Evolutionary conservation across 2,797 vertebrate species (phyloP).

Genomic region (Anableps anableps): DNA sequence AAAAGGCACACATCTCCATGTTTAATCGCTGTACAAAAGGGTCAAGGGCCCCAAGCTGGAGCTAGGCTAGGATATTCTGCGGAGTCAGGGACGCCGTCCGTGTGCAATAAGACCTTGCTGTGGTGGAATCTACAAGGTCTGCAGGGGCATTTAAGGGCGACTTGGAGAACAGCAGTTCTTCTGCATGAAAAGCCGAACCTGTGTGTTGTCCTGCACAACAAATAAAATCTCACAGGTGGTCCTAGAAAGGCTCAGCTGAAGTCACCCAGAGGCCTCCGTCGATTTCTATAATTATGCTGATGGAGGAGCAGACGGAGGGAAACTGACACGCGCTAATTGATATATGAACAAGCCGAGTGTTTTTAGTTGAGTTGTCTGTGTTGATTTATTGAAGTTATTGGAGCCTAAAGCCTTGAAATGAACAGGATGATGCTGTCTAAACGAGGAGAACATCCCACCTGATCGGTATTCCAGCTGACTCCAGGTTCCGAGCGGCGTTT

Average conservation of each 20-base stretch:
- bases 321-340: slow-evolving; percentile 39
- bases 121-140: too few species aligned
- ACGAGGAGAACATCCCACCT: background rate
- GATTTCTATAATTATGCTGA: slow-evolving; percentile 23
- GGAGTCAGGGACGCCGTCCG: too few species aligned
- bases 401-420: slow-evolving; percentile 9
- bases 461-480: background rate
- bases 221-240: background rate
- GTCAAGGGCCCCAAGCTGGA: too few species aligned
- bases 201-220: background rate
- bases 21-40: too few species aligned
- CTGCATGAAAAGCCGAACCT: background rate
- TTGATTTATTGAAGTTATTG: slow-evolving; percentile 45
- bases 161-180: background rate
- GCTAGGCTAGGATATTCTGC: too few species aligned
- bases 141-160: background rate
- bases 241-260: background rate
- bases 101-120: too few species aligned
- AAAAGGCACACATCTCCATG: too few species aligned
- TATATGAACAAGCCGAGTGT: slow-evolving; percentile 18
- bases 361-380: slow-evolving; percentile 12
- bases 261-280: background rate
- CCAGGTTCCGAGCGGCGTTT: background rate
- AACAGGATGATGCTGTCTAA: background rate
- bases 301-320: background rate